These are phyloP conservation scores for Machimus atricapillus DNA, from an alignment of 2,888 invertebrate genomes.

Conservation along the genomic window DNA sequence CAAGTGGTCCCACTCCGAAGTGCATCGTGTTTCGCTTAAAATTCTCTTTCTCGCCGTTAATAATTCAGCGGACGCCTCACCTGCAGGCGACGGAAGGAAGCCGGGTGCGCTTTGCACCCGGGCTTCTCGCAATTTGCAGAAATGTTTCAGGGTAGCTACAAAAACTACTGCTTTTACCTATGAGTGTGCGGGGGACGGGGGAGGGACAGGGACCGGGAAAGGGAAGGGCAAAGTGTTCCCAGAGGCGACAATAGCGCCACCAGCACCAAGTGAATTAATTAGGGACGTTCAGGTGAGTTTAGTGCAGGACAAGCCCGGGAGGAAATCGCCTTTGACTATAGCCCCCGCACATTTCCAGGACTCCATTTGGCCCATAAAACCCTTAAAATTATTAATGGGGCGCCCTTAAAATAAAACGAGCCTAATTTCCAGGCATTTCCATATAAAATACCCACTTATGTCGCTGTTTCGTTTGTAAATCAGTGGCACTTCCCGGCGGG, in stretches of 20 bases:
- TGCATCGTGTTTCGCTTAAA: slow-evolving; percentile 33
- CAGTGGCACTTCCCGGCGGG: neutral
- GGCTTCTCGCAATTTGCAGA: neutral
- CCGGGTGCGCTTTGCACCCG: slow-evolving; percentile 3
- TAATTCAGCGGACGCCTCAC: slow-evolving; percentile 8
- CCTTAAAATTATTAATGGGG: neutral
- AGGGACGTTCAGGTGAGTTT: neutral
- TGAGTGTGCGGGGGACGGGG: neutral
- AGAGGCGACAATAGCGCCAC: neutral
- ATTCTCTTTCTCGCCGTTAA: slow-evolving; percentile 16
- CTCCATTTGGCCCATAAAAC: neutral
- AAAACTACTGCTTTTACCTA: neutral
- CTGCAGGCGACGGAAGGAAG: neutral
- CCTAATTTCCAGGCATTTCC: slow-evolving; percentile 5
- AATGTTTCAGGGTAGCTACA: neutral
- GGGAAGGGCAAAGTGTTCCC: neutral
- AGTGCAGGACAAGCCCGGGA: neutral
- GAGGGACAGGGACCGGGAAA: neutral
- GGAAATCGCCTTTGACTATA: neutral
- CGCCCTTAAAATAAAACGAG: slow-evolving; percentile 10
- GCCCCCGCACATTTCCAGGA: neutral
- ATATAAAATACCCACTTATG: slow-evolving; percentile 29
- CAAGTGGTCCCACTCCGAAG: neutral
- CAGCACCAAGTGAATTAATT: neutral
- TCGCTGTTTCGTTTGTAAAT: slow-evolving; percentile 18